phyloP scores from a whole-genome alignment of 2,113 vertebrate species.

The Phrynosoma blainvillii region DNA sequence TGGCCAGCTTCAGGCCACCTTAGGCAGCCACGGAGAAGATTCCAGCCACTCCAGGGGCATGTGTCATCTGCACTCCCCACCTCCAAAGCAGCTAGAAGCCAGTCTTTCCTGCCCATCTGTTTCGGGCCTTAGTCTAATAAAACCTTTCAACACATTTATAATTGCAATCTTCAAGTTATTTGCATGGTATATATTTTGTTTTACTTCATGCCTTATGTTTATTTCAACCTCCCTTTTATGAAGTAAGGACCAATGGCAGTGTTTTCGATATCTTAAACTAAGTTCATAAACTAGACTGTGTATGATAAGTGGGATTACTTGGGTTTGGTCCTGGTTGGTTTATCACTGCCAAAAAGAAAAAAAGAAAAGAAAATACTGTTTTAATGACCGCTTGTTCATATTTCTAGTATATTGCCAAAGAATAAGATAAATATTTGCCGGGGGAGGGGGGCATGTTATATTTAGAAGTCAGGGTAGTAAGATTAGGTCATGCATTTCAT shows the following conservation, averaged over 20 bases:
- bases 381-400: constrained; percentile 37
- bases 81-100: too few species aligned
- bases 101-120: too few species aligned
- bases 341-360: constrained; percentile 58
- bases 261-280: constrained; percentile 52
- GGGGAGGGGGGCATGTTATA: constrained; percentile 55
- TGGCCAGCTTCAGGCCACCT: too few species aligned
- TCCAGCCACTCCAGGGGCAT: too few species aligned
- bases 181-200: background rate
- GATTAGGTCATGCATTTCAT: constrained; percentile 14
- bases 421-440: constrained; percentile 47
- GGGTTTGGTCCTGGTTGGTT: background rate
- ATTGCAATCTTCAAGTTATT: background rate
- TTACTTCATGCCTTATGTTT: background rate
- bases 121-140: background rate
- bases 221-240: constrained; percentile 37
- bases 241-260: constrained; percentile 26
- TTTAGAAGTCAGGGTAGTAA: constrained; percentile 45
- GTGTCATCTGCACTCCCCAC: too few species aligned
- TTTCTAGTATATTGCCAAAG: constrained; percentile 63
- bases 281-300: constrained; percentile 24
- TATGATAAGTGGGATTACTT: constrained; percentile 57
- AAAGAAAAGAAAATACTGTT: constrained; percentile 19
- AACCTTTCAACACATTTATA: background rate
- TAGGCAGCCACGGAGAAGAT: too few species aligned